Evolutionary conservation across 2,888 invertebrate species (phyloP).

Genomic region (Sphaerophoria taeniata): DNA sequence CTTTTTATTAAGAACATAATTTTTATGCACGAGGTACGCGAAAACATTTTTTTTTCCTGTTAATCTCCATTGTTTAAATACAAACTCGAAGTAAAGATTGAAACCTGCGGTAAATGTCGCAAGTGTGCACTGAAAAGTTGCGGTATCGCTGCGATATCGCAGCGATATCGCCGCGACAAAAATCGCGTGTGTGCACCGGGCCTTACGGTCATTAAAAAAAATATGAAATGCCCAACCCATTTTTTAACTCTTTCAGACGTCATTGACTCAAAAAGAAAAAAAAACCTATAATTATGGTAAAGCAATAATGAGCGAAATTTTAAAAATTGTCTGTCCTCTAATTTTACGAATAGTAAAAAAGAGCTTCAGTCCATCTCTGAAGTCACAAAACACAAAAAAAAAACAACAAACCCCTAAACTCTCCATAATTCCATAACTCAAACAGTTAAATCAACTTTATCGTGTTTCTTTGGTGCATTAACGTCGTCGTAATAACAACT

Average conservation of each 20-base stretch:
- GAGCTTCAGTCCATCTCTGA: conserved; percentile 25
- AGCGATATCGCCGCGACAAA: too few species aligned
- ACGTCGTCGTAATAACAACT: conserved; percentile 8
- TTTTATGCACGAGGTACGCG: too few species aligned
- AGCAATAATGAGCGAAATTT: conserved; percentile 29
- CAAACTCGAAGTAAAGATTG: too few species aligned
- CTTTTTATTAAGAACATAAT: too few species aligned
- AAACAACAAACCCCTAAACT: too few species aligned
- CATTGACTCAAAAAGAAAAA: neutral
- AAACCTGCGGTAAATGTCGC: too few species aligned
- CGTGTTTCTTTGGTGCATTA: conserved; percentile 35
- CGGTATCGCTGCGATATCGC: too few species aligned
- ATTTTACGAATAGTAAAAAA: conserved; percentile 24
- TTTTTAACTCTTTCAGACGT: neutral
- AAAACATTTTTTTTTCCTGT: too few species aligned
- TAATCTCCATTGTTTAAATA: too few species aligned
- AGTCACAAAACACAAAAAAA: neutral
- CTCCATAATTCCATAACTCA: conserved; percentile 2
- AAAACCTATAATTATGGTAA: conserved; percentile 19
- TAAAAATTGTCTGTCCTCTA: conserved; percentile 28
- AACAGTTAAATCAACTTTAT: conserved; percentile 42
- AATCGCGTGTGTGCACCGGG: too few species aligned
- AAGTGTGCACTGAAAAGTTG: too few species aligned
- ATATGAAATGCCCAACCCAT: neutral
- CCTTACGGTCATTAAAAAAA: too few species aligned